Percentiles rank a stretch among this genome's conserved stretches.
These are phyloP conservation scores for Koerneria pararmatus DNA, from an alignment of 2,888 invertebrate genomes.

Conservation along the genomic window DNA sequence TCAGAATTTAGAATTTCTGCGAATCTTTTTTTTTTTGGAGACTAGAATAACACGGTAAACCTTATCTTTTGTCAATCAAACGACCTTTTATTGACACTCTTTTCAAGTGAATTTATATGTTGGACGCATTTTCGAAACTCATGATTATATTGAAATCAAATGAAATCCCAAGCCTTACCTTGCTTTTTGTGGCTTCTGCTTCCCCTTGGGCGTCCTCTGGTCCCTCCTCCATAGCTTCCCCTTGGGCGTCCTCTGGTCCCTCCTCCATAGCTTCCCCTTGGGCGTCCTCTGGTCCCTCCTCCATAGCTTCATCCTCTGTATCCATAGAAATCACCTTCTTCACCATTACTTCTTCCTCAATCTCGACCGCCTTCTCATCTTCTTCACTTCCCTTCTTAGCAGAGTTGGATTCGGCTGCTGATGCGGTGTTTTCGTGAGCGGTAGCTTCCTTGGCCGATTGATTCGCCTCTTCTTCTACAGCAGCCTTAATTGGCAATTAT, in stretches of 20 bases:
- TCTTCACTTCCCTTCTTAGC: background rate
- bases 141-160: no score
- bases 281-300: conserved; percentile 15
- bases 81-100: no score
- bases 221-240: conserved; percentile 20
- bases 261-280: conserved; percentile 6
- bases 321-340: conserved; percentile 22
- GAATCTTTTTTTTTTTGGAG: no score
- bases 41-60: no score
- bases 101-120: no score
- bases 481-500: no score
- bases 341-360: conserved; percentile 13
- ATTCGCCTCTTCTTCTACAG: conserved; percentile 20
- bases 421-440: no score
- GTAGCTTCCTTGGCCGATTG: conserved; percentile 13
- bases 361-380: conserved; percentile 17
- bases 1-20: no score
- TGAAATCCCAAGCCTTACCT: background rate
- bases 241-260: conserved; percentile 13
- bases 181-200: no score
- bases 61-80: no score
- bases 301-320: conserved; percentile 14
- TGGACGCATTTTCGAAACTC: no score
- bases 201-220: conserved; percentile 2
- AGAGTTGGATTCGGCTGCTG: no score